Evolutionary conservation across 2,888 invertebrate genomes (phyloP).

Genomic region (Agrochola circellaris): DNA sequence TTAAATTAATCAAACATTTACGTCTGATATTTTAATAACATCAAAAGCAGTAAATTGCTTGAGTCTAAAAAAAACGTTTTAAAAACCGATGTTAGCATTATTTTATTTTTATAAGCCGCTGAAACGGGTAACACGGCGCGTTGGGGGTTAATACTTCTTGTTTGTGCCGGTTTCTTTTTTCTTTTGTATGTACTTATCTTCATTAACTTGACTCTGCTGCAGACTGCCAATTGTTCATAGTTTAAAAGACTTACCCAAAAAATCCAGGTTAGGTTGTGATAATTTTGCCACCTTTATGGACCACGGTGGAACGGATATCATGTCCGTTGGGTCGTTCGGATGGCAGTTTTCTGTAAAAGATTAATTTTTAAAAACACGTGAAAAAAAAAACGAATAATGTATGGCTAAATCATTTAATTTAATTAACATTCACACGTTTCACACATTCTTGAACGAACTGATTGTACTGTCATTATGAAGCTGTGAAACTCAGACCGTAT

Average conservation of each 20-base stretch:
- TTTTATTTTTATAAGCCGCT: not conserved
- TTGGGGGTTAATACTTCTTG: not conserved
- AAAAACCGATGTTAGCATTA: not conserved
- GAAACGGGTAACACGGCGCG: not conserved
- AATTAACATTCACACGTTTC: no score
- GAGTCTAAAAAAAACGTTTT: not conserved
- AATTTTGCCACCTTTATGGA: conserved; percentile 97
- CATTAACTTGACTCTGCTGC: not conserved
- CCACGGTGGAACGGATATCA: conserved; percentile 96
- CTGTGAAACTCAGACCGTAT: not conserved
- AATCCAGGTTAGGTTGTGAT: conserved; percentile 98
- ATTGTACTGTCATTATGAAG: not conserved
- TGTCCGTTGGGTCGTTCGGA: conserved; percentile 93
- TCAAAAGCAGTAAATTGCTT: not conserved
- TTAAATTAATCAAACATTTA: conserved; percentile 7
- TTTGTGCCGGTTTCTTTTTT: not conserved
- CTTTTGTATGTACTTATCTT: not conserved
- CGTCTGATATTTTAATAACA: not conserved
- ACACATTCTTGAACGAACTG: not conserved
- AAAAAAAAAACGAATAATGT: not conserved
- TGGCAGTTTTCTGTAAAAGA: conserved; percentile 92
- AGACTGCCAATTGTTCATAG: not conserved
- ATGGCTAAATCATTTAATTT: not conserved
- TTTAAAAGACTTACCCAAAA: conserved; percentile 92
- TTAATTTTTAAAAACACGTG: not conserved